Evolutionary conservation across 2,888 invertebrate species (phyloP).

Genomic region (Dynastes tityus): DNA sequence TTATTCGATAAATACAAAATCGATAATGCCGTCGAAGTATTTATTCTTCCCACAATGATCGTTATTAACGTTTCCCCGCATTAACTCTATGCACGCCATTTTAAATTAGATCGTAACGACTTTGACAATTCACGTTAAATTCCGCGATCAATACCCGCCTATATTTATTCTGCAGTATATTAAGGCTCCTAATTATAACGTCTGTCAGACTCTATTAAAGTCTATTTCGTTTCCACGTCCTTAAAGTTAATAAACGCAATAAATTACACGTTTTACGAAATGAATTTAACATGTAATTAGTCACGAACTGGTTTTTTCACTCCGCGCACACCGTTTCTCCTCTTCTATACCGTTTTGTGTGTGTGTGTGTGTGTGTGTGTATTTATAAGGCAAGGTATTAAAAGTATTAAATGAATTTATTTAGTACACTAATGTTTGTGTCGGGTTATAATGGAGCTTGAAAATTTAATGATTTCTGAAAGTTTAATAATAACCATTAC

Average conservation of each 20-base stretch:
- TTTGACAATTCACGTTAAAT: constrained; percentile 39
- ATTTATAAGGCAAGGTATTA: not conserved
- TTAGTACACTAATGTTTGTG: constrained; percentile 18
- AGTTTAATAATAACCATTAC: constrained; percentile 12
- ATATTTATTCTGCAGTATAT: constrained; percentile 45
- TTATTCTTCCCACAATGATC: constrained; percentile 35
- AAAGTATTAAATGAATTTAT: constrained; percentile 28
- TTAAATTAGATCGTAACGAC: constrained; percentile 44
- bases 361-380: not conserved
- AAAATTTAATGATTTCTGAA: constrained; percentile 29
- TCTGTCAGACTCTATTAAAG: constrained; percentile 43
- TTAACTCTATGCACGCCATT: constrained; percentile 38
- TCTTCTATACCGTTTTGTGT: not conserved
- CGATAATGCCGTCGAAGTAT: constrained; percentile 35
- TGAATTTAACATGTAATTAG: constrained; percentile 44
- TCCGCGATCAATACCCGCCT: constrained; percentile 40
- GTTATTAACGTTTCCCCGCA: constrained; percentile 33
- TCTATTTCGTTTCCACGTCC: constrained; percentile 43
- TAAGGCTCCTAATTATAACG: constrained; percentile 35
- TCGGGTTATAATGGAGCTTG: constrained; percentile 15
- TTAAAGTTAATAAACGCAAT: constrained; percentile 42
- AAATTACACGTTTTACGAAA: constrained; percentile 40
- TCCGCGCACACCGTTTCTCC: not conserved
- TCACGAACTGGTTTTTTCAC: constrained; percentile 35
- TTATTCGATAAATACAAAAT: constrained; percentile 28